A percentile compares a stretch with the other conserved stretches of the same genome.
These are phyloP conservation scores for Myoxocephalus aenaeus DNA, from an alignment of 2,797 vertebrate species.

Conservation along the genomic window DNA sequence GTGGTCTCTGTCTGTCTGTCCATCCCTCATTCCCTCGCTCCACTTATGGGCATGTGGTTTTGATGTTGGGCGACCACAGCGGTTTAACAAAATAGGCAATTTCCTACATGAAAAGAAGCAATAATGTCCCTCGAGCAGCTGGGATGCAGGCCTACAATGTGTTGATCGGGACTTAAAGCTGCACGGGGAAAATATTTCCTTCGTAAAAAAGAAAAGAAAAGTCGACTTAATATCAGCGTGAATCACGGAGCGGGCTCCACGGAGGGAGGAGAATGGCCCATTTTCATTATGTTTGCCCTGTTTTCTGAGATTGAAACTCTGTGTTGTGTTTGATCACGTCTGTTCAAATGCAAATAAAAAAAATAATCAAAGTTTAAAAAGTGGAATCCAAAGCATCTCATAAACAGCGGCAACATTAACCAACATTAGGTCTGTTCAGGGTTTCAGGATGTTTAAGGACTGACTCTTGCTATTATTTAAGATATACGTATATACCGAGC, in stretches of 20 bases:
- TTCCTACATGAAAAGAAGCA: conserved; percentile 72
- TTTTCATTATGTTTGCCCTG: conserved; percentile 21
- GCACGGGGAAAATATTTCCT: conserved; percentile 22
- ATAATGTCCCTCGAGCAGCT: conserved; percentile 54
- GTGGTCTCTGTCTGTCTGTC: conserved; percentile 10
- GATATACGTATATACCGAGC: background rate
- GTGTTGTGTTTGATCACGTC: background rate
- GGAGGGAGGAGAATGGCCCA: background rate
- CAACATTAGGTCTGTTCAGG: background rate
- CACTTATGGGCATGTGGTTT: conserved; percentile 57
- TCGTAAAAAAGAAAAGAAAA: conserved; percentile 12
- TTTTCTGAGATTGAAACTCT: conserved; percentile 24
- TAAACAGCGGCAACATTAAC: background rate
- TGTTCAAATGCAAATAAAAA: background rate
- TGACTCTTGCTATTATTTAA: background rate
- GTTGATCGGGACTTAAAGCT: conserved; percentile 42
- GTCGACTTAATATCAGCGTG: conserved; percentile 9
- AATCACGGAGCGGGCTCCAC: background rate
- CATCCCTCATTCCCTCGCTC: conserved; percentile 35
- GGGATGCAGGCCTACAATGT: conserved; percentile 36
- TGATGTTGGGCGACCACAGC: conserved; percentile 34
- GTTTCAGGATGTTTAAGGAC: background rate
- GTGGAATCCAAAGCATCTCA: background rate
- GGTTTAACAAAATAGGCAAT: conserved; percentile 70
- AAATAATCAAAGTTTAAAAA: background rate